Evolutionary conservation across 2,113 vertebrate species (phyloP).

Genomic region (Python bivittatus): DNA sequence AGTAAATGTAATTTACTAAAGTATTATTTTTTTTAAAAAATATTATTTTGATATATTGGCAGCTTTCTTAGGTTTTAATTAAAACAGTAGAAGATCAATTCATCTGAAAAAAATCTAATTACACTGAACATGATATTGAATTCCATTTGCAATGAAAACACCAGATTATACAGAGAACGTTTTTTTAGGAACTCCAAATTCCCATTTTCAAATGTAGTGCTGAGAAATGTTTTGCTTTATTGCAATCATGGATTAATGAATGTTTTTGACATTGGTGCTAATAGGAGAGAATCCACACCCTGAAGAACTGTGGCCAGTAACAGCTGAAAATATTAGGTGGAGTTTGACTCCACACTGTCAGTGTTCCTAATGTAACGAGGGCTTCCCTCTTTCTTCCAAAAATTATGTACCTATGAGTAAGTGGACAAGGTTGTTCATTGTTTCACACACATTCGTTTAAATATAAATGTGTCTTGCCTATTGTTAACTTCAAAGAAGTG

Average conservation of each 20-base stretch:
- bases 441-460: not conserved
- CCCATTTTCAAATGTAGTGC: not conserved
- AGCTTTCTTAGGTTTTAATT: not conserved
- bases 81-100: not conserved
- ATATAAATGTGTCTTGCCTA: not conserved
- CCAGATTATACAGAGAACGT: not conserved
- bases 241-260: not conserved
- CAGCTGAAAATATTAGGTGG: not conserved
- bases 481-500: not conserved
- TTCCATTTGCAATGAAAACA: not conserved
- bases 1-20: not conserved
- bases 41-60: not conserved
- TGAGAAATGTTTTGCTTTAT: not conserved
- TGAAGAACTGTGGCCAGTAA: too few species aligned
- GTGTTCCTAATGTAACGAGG: too few species aligned
- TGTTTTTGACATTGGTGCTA: not conserved
- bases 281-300: not conserved
- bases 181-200: not conserved
- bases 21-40: not conserved
- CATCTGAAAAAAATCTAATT: not conserved
- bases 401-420: not conserved
- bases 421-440: not conserved
- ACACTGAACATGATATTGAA: not conserved
- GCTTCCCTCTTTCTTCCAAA: not conserved
- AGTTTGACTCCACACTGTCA: too few species aligned